Evolutionary conservation across 2,888 invertebrate genomes (phyloP), one percentile per base, ranked within the genome.

Genomic region (Pollenia griseotomentosa): DNA sequence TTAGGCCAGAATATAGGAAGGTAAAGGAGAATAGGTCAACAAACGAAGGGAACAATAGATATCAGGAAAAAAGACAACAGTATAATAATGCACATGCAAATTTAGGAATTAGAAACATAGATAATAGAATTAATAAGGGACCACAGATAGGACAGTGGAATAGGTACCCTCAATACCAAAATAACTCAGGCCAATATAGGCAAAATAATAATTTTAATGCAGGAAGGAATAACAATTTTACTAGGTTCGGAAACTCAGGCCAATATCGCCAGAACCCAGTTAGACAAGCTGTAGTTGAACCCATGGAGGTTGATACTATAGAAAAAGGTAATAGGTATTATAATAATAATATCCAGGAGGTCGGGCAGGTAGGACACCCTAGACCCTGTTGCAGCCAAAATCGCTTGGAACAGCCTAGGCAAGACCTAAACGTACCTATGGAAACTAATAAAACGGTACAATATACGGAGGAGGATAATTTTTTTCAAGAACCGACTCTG

Each of bases 331-430:
- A 61, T 61, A 61, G 0, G 42, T 61, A 61, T 8, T 14, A 42
- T 40, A 16, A 61, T 40, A 42, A 40, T 14, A 51, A 23, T 23
- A 23, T 51, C 51, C 51, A 51, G 51, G 14, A 12, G 14, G 51
- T 51, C 61, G 9, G 23, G 23, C 23, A 23, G 23, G 23, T 23
- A 23, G 23, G 3, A 23, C 23, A 23, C 23, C 23, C 23, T 61
- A 61, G 61, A n/a, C 42, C 42, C 40, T 61, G 61, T 68, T 46
- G 19, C 48, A 68, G 68, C 68, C 48, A 68, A 68, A 48, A 48
- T 68, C 33, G 68, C 68, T 68, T 68, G 51, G 23, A 46, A 48
- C 68, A 68, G 23, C 23, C 68, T 68, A 51, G 68, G 51, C 68
- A 68, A 48, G 51, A 68, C 48, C 51, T 48, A 68, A 68, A 68